phyloP scores from a whole-genome alignment of 2,797 vertebrate species.

The Silurus lanzhouensis region DNA sequence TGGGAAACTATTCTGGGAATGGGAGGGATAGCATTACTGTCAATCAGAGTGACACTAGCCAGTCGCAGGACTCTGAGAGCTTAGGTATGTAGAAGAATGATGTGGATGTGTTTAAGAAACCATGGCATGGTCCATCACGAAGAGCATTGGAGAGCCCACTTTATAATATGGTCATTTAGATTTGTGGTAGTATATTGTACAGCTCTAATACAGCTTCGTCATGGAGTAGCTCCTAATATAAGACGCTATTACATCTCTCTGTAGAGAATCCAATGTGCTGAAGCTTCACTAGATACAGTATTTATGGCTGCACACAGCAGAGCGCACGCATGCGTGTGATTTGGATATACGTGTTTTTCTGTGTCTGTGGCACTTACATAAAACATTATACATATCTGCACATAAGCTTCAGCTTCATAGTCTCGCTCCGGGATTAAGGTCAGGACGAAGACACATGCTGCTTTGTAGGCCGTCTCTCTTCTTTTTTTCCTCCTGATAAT shows the following conservation, averaged over 20 bases:
- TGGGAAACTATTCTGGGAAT: neutral
- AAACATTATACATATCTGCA: slow-evolving; percentile 15
- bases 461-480: slow-evolving; percentile 29
- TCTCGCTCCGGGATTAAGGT: slow-evolving; percentile 30
- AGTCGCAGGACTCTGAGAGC: neutral
- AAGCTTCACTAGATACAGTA: neutral
- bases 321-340: neutral
- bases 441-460: slow-evolving; percentile 20
- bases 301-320: neutral
- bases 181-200: neutral
- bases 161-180: neutral
- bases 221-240: slow-evolving; percentile 39
- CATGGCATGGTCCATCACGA: neutral
- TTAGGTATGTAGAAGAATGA: neutral
- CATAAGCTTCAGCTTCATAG: neutral
- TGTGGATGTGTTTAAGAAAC: neutral
- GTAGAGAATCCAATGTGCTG: slow-evolving; percentile 11
- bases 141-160: neutral
- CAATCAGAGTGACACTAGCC: neutral
- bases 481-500: slow-evolving; percentile 29
- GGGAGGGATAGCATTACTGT: neutral
- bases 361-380: neutral
- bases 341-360: slow-evolving; percentile 6
- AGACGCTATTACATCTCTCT: slow-evolving; percentile 48
- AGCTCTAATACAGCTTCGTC: slow-evolving; percentile 7